Percentiles rank a stretch among this genome's conserved stretches.
Conservation (phyloP, 2,113 vertebrate genomes). For the Saguinus midas region DNA sequence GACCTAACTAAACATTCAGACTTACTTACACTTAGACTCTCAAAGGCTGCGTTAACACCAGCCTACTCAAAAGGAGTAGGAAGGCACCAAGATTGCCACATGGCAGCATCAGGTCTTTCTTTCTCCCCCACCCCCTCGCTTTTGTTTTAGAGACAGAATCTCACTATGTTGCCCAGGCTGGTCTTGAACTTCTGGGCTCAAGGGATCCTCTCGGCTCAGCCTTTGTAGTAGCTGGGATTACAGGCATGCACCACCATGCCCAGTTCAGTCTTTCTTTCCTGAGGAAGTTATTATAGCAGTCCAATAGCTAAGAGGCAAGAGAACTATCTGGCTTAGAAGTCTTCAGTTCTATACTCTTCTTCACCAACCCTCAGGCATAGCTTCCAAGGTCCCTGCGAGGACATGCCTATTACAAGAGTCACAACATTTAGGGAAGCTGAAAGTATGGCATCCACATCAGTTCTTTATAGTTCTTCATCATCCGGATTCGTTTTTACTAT, state of each 20-base stretch:
- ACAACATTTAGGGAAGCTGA: background rate
- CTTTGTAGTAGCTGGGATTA: background rate
- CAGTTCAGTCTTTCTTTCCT: background rate
- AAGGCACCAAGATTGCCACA: background rate
- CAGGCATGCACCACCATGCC: background rate
- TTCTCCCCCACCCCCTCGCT: accelerated
- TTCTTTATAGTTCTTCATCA: background rate
- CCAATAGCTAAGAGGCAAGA: background rate
- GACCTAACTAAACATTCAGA: background rate
- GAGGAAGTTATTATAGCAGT: background rate
- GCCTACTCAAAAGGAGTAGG: background rate
- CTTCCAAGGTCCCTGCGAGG: background rate
- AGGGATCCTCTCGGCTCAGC: background rate
- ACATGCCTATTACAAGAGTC: background rate
- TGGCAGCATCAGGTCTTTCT: background rate
- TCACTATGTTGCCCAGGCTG: background rate
- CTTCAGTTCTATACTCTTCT: background rate
- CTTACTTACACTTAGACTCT: background rate
- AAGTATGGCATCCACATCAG: background rate
- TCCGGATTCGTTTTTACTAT: background rate
- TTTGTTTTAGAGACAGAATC: too few species aligned
- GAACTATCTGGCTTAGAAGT: background rate
- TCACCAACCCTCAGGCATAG: background rate
- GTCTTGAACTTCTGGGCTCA: background rate
- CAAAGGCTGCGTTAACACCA: background rate